Conservation (phyloP, 2,797 vertebrate genomes). For the Pangasius larnaudii region DNA sequence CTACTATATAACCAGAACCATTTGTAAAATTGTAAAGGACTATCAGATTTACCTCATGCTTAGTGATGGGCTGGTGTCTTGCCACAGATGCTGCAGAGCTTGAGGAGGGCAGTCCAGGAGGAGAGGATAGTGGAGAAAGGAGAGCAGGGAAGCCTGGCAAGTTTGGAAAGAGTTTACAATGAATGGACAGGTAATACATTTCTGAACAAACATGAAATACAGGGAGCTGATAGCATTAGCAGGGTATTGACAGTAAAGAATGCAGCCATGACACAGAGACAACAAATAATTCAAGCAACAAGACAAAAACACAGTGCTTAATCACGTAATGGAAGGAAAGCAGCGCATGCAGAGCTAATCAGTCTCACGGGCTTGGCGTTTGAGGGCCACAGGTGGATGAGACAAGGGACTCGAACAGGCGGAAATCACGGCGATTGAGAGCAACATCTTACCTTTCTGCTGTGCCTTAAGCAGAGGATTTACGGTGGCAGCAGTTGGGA, state of each 20-base stretch:
- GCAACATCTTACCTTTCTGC: conserved; percentile 60
- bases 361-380: not conserved
- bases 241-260: not conserved
- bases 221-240: not conserved
- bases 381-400: conserved; percentile 7
- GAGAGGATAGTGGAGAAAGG: conserved; percentile 72
- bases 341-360: conserved; percentile 29
- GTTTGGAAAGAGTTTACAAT: conserved; percentile 27
- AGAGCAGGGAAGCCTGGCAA: conserved; percentile 70
- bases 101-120: conserved; percentile 58
- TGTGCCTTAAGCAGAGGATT: conserved; percentile 48
- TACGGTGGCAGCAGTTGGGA: conserved; percentile 31
- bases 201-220: not conserved
- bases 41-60: conserved; percentile 52
- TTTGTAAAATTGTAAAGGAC: not conserved
- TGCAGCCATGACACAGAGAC: not conserved
- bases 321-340: conserved; percentile 21
- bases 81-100: conserved; percentile 19
- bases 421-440: not conserved
- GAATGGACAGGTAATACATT: not conserved
- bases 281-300: conserved; percentile 7
- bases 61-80: conserved; percentile 40
- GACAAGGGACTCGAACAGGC: conserved; percentile 1
- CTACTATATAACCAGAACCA: not conserved
- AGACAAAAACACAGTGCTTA: not conserved